Evolutionary conservation across 1,140 invertebrate species (phyloP), one percentile per base, ranked within the genome.

Genomic region (Potamilus streckersoni): DNA sequence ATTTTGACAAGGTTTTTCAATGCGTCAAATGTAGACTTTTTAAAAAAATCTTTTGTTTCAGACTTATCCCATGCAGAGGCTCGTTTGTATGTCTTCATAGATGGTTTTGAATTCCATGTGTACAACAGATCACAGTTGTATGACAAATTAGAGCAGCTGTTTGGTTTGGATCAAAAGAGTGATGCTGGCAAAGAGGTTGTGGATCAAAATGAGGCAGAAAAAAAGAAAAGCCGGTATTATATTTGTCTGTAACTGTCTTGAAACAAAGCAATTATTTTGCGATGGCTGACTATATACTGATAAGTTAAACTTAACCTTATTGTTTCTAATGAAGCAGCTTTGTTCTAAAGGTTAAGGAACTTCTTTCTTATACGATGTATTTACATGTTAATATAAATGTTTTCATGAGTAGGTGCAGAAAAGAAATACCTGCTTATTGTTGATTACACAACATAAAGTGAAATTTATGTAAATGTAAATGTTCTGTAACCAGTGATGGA

Each of bases 11-110:
- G 16, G 31, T 8, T n/a, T 69, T 19, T 55, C 49, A 59, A 59
- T 49, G 19, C 6, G 8, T 12, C 56, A 56, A 19, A 57, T 13
- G 55, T 17, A 19, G 8, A 62, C 60, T 14, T 62, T 6, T 23
- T 8, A 71, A 64, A 6, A 69, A 14, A 17, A 90, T 71, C 75
- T 77, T 80, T 56, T 65, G 64, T 88, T 91, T 69, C 91, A 97
- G 96, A 98, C 93, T 93, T 98, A 82, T 98, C 96, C 69, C 96
- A 98, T 92, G 97, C 95, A 64, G 96, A 98, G 88, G 97, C 97
- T 12, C 93, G 98, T 64, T 90, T 99, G 20, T 97, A 96, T 61
- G 93, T 99, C 49, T 95, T 97, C 91, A 89, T 99, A 69, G 98
- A 99, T 92, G 97, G 96, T 13, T 96, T 98, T 87, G 97, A 99